Evolutionary conservation across 1,140 invertebrate species (phyloP), one percentile per base, ranked within the genome.

Genomic region (Teleogryllus occipitalis): DNA sequence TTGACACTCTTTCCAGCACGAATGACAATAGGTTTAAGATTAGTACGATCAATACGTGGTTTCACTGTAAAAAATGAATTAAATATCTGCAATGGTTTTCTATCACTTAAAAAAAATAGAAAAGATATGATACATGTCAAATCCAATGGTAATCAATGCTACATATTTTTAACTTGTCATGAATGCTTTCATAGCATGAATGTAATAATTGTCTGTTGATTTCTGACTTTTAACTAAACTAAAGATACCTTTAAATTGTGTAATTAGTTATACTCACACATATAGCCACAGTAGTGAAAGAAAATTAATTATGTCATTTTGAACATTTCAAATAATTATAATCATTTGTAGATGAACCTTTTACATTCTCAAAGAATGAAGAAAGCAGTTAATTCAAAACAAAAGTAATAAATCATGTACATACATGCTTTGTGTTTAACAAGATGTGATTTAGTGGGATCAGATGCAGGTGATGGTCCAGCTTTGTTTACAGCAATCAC

Each of bases 401-500:
- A 65, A 80, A 7, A 54, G 76, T 47, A 47, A 14, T 76, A 18
- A 77, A 49, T 22, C 39, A 75, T 47, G 22, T 47, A 90, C 93
- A 94, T 88, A 96, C 95, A 87, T 83, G 94, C 89, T 87, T 95
- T 94, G 84, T 96, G 93, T 86, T 97, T 97, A 82, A 96, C 96
- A 75, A 95, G 93, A 82, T 97, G 96, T 87, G 93, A 91, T 84
- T 94, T 93, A n/a, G 95, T 97, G 3, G 97, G 92, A 82, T 98
- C 97, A 39, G 97, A 98, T n/a, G 97, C 92, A 74, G 94, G 93
- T 2, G 96, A 97, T 8, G 89, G 91, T 74, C 98, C 98, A 76
- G 97, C 97, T 88, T 98, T 98, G 87, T 99, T 99, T 22, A 98
- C 93, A 12, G 98, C 97, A 82, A 96, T 91, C 5, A 99, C 91